Percentiles rank a stretch among this genome's conserved stretches.
Evolutionary conservation across 2,113 vertebrate species (phyloP).

Genomic region (Dinomys branickii): DNA sequence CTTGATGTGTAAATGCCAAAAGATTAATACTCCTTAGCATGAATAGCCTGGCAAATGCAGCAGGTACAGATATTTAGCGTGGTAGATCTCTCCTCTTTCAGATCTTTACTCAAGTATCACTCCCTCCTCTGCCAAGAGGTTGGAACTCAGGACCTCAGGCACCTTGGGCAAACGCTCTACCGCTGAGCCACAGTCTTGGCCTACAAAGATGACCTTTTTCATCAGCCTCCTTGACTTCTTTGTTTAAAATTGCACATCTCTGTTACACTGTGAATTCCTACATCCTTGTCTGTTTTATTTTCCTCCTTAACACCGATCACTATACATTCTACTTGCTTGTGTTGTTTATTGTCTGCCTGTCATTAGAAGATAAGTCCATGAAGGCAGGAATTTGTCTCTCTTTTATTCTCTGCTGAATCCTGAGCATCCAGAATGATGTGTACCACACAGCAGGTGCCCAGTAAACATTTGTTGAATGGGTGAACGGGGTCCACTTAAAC

Average conservation of each 20-base stretch:
- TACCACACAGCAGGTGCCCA: neutral
- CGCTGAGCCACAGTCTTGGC: neutral
- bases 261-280: neutral
- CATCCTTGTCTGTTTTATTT: neutral
- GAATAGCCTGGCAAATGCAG: neutral
- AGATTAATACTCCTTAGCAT: neutral
- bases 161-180: neutral
- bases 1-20: neutral
- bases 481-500: neutral
- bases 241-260: neutral
- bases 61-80: neutral
- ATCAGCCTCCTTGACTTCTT: neutral
- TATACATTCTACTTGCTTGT: neutral
- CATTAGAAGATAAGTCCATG: neutral
- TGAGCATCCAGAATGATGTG: neutral
- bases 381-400: neutral
- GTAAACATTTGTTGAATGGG: slow-evolving; percentile 7
- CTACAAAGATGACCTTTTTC: neutral
- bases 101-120: neutral
- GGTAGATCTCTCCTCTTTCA: neutral
- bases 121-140: neutral
- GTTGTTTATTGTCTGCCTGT: neutral
- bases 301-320: neutral
- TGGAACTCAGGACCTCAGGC: neutral
- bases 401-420: neutral